Conservation (phyloP, 2,888 invertebrate genomes). For the Galerucella pusilla region DNA sequence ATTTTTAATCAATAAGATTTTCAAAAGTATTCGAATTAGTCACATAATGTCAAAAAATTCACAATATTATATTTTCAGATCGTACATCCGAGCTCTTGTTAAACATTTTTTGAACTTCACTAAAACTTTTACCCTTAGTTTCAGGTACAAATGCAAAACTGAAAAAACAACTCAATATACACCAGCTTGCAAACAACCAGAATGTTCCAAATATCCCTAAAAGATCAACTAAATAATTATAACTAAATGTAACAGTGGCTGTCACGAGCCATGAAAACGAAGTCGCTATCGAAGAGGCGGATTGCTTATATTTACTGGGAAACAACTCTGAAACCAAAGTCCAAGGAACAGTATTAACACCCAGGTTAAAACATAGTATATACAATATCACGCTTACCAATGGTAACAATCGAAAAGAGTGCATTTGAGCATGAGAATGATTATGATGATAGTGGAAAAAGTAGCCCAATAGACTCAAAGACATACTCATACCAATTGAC, state of each 20-base stretch:
- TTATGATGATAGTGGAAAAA: constrained; percentile 64
- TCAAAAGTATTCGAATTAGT: background rate
- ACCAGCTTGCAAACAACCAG: constrained; percentile 76
- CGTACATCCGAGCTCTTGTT: background rate
- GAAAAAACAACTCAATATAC: constrained; percentile 75
- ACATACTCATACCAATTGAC: constrained; percentile 72
- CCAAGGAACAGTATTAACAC: constrained; percentile 82
- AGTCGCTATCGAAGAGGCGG: constrained; percentile 79
- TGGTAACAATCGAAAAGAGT: constrained; percentile 73
- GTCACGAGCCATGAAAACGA: constrained; percentile 79
- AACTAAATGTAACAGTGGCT: constrained; percentile 79
- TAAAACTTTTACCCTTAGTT: constrained; percentile 53
- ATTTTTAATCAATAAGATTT: background rate
- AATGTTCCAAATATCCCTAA: constrained; percentile 75
- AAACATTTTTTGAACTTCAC: constrained; percentile 50
- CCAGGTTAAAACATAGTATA: constrained; percentile 79
- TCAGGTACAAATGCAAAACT: constrained; percentile 61
- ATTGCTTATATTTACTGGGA: constrained; percentile 78
- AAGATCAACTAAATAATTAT: constrained; percentile 68
- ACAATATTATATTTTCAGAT: background rate
- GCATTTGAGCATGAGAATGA: constrained; percentile 10
- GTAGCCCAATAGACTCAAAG: constrained; percentile 69
- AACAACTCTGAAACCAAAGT: constrained; percentile 85
- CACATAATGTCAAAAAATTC: background rate
- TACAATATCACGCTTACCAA: constrained; percentile 76